Evolutionary conservation across 2,888 invertebrate species (phyloP), one percentile per base, ranked within the genome.

Genomic region (Tiphia femorata): DNA sequence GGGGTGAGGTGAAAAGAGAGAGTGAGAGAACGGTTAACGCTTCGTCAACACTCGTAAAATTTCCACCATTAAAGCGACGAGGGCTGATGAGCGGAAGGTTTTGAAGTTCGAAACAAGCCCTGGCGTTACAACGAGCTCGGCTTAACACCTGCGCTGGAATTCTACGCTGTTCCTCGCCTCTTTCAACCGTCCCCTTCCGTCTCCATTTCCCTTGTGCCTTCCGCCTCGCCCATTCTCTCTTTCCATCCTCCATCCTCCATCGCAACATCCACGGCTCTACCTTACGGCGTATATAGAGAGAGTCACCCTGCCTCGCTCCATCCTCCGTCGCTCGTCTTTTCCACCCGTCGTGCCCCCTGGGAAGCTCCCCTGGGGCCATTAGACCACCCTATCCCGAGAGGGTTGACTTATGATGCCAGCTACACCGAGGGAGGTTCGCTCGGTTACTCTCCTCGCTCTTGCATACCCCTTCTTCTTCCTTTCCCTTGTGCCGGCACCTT

Each of bases 351-450:
- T 23, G 33, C 42, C 64, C 62, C 21, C 47, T 38, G 19, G 7
- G 19, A 46, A 40, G n/a, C 21, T 52, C 57, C 59, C 66, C 68
- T 20, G 61, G 59, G 69, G 60, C 76, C 75, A 73, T 73, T 75
- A 75, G 72, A 70, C 67, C 75, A 65, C 67, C 72, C 72, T 71
- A 70, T 66, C 64, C 67, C 41, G 17, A 46, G 64, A 63, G 68
- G 67, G 68, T 76, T 77, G 77, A 79, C 77, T 79, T 79, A 77
- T 72, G 77, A 76, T 71, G 58, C 58, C 62, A 58, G 49, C 67
- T 65, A 49, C 58, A 56, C 66, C 53, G 21, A 29, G 56, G 62
- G 64, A 67, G 64, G 59, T 67, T 62, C 72, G 71, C 73, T 72
- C 67, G 74, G 71, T 76, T 71, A 72, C 69, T 56, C 50, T 62